These are phyloP conservation scores for Polylopha cassiicola DNA, from an alignment of 2,888 invertebrate genomes.

Conservation along the genomic window DNA sequence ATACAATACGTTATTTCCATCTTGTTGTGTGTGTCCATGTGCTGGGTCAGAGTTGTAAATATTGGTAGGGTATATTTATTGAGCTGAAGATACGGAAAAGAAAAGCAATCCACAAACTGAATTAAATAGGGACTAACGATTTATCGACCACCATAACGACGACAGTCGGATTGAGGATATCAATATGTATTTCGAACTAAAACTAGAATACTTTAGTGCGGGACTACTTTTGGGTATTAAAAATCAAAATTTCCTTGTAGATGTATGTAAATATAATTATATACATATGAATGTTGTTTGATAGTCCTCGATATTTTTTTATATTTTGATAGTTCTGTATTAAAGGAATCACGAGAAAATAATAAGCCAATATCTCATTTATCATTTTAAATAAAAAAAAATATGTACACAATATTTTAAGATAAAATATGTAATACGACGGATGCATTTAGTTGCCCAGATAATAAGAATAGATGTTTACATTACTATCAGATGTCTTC, in stretches of 20 bases:
- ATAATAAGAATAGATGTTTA: slow-evolving; percentile 39
- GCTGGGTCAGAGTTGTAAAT: slow-evolving; percentile 72
- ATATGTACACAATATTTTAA: slow-evolving; percentile 67
- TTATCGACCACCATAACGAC: slow-evolving; percentile 54
- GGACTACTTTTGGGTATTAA: slow-evolving; percentile 68
- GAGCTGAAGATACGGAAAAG: slow-evolving; percentile 52
- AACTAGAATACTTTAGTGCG: slow-evolving; percentile 64
- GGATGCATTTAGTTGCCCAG: slow-evolving; percentile 73
- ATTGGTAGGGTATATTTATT: slow-evolving; percentile 72
- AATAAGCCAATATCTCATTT: slow-evolving; percentile 74
- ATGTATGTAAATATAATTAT: slow-evolving; percentile 69
- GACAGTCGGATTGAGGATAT: slow-evolving; percentile 60
- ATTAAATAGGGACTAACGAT: slow-evolving; percentile 41
- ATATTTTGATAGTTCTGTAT: slow-evolving; percentile 79
- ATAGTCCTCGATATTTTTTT: slow-evolving; percentile 78
- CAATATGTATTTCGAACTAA: slow-evolving; percentile 57
- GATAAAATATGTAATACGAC: slow-evolving; percentile 54
- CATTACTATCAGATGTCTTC: slow-evolving; percentile 51
- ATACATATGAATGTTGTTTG: slow-evolving; percentile 76
- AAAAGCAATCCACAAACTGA: slow-evolving; percentile 51
- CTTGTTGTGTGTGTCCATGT: slow-evolving; percentile 72
- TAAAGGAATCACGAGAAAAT: slow-evolving; percentile 64
- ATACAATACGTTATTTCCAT: slow-evolving; percentile 69
- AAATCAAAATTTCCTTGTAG: slow-evolving; percentile 71
- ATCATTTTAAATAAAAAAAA: slow-evolving; percentile 61